These are phyloP conservation scores for Plectropomus leopardus DNA, from an alignment of 2,113 vertebrate genomes.

Conservation along the genomic window DNA sequence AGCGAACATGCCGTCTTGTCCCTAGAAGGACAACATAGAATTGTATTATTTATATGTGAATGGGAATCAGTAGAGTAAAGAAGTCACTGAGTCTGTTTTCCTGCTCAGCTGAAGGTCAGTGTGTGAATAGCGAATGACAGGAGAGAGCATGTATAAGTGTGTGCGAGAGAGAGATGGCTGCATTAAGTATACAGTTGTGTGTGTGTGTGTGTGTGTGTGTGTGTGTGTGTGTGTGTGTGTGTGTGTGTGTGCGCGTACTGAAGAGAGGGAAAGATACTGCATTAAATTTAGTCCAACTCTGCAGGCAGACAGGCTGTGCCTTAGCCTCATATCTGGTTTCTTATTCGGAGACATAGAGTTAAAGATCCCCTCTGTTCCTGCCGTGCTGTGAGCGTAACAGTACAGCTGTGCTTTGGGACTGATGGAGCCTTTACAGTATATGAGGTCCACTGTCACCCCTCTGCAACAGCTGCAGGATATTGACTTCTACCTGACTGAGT, in stretches of 20 bases:
- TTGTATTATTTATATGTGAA: slow-evolving; percentile 53
- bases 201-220: background rate
- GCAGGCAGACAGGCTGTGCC: slow-evolving; percentile 32
- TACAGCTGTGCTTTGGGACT: slow-evolving; percentile 34
- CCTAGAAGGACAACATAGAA: slow-evolving; percentile 17
- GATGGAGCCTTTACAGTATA: slow-evolving; percentile 36
- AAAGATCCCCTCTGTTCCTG: slow-evolving; percentile 29
- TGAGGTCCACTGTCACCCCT: slow-evolving; percentile 29
- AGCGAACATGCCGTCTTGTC: slow-evolving; percentile 31
- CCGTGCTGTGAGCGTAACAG: slow-evolving; percentile 31
- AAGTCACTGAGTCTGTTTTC: slow-evolving; percentile 57
- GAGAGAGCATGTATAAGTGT: slow-evolving; percentile 15
- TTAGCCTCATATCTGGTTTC: slow-evolving; percentile 55
- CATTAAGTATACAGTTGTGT: slow-evolving; percentile 65
- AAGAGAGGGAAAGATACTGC: slow-evolving; percentile 16
- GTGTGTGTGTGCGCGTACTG: slow-evolving; percentile 3
- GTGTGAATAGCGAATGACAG: slow-evolving; percentile 49
- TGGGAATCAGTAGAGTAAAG: slow-evolving; percentile 44
- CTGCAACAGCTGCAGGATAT: slow-evolving; percentile 60
- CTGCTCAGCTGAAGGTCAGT: slow-evolving; percentile 74
- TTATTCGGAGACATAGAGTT: slow-evolving; percentile 44
- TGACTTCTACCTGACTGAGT: slow-evolving; percentile 51
- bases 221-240: background rate
- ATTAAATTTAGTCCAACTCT: slow-evolving; percentile 26
- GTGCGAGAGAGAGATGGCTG: slow-evolving; percentile 40